Conservation (phyloP, 1,140 invertebrate genomes). For the Globodera rostochiensis region DNA sequence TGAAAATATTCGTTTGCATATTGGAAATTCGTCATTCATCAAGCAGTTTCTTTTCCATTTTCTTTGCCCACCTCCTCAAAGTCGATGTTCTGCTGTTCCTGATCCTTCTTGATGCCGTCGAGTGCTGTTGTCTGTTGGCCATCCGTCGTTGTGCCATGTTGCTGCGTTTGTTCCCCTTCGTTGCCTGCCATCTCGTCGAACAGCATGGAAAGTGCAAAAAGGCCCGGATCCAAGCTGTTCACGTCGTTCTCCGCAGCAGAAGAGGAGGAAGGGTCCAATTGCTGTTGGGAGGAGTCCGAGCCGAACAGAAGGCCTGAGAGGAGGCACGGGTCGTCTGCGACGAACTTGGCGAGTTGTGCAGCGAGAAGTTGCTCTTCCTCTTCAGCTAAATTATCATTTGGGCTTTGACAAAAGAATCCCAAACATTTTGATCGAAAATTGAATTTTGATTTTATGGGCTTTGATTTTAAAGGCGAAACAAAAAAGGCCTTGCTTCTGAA, state of each 20-base stretch:
- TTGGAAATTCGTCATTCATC: too few relatives aligned
- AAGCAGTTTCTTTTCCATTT: too few relatives aligned
- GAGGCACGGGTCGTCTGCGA: background rate
- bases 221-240: slow-evolving; percentile 1
- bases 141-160: background rate
- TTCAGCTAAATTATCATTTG: background rate
- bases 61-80: slow-evolving; percentile 16
- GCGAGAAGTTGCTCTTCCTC: slow-evolving; percentile 1
- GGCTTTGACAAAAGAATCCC: too few relatives aligned
- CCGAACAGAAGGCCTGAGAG: background rate
- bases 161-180: background rate
- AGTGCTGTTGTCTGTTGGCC: background rate
- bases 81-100: slow-evolving; percentile 15
- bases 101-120: background rate
- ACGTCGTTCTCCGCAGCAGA: background rate
- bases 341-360: background rate
- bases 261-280: background rate
- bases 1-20: background rate
- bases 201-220: background rate
- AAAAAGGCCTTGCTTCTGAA: too few relatives aligned
- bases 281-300: background rate
- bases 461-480: too few relatives aligned
- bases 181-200: background rate
- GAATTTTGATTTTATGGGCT: too few relatives aligned
- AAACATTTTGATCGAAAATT: too few relatives aligned